Conservation (phyloP, 2,113 vertebrate genomes). For the Cathartes aura region DNA sequence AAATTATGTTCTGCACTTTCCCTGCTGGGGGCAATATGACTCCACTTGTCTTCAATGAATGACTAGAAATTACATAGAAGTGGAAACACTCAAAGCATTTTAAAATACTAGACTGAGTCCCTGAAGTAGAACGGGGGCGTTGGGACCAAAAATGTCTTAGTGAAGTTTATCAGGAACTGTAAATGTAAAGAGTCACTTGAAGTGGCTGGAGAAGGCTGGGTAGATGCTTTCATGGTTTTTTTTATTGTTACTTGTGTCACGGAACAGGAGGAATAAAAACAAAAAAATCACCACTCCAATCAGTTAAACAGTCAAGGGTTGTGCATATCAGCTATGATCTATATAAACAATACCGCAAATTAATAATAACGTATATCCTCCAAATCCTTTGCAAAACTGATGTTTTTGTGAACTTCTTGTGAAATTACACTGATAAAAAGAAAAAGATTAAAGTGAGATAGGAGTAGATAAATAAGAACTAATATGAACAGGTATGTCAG, state of each 20-base stretch:
- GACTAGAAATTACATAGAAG: not conserved
- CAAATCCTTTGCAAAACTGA: not conserved
- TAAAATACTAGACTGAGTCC: not conserved
- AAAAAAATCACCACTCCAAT: not conserved
- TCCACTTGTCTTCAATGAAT: constrained; percentile 57
- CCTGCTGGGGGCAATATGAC: constrained; percentile 82
- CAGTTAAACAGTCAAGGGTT: not conserved
- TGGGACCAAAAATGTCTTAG: constrained; percentile 31
- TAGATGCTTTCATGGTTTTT: not conserved
- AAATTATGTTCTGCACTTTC: constrained; percentile 53
- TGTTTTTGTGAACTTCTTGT: not conserved
- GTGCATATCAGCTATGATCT: not conserved
- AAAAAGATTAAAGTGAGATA: not conserved
- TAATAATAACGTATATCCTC: not conserved
- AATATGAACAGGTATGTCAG: not conserved
- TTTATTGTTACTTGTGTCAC: not conserved
- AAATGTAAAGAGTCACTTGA: constrained; percentile 2
- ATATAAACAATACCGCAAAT: not conserved
- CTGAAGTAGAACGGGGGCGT: not conserved
- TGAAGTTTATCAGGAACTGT: constrained; percentile 59
- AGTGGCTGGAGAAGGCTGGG: not conserved
- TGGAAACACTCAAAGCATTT: constrained; percentile 22
- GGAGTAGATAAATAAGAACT: not conserved
- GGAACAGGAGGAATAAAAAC: not conserved
- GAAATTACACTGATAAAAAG: not conserved